Conservation (phyloP, 2,888 invertebrate species). For the Pegoplata infirma region DNA sequence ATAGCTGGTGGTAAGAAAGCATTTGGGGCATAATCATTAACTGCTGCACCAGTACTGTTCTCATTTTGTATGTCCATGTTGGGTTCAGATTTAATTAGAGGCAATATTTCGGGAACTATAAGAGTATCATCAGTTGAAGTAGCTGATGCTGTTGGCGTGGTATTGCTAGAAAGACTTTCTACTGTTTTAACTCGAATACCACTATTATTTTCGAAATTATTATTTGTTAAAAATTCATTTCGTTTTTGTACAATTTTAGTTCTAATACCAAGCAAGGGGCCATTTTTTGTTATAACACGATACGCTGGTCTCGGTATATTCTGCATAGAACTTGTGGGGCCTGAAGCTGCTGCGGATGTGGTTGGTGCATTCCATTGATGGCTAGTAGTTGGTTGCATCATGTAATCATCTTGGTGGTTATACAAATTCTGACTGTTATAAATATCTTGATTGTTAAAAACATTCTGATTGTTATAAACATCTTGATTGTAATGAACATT, state of each 20-base stretch:
- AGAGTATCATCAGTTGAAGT: conserved; percentile 31
- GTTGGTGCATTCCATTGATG: background rate
- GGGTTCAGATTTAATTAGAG: conserved; percentile 14
- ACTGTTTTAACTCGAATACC: background rate
- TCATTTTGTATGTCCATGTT: conserved; percentile 2
- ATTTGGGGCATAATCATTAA: conserved; percentile 3
- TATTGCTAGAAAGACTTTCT: background rate
- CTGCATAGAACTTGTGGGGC: background rate
- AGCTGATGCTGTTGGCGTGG: background rate
- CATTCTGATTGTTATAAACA: too few species aligned
- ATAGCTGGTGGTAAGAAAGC: conserved; percentile 3
- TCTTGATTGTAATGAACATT: too few species aligned
- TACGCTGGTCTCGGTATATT: conserved; percentile 37
- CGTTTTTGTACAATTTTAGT: conserved; percentile 63
- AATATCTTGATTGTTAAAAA: too few species aligned
- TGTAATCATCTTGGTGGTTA: conserved; percentile 32
- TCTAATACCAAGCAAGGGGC: conserved; percentile 58
- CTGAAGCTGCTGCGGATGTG: background rate
- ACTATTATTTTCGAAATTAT: background rate
- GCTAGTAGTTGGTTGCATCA: conserved; percentile 34
- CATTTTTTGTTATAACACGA: conserved; percentile 46
- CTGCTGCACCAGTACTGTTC: background rate
- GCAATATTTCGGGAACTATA: conserved; percentile 44
- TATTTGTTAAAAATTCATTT: conserved; percentile 46
- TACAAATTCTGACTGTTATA: too few species aligned